Base-by-base conservation (phyloP, 2,113 vertebrate species). In the Pterocles gutturalis region DNA sequence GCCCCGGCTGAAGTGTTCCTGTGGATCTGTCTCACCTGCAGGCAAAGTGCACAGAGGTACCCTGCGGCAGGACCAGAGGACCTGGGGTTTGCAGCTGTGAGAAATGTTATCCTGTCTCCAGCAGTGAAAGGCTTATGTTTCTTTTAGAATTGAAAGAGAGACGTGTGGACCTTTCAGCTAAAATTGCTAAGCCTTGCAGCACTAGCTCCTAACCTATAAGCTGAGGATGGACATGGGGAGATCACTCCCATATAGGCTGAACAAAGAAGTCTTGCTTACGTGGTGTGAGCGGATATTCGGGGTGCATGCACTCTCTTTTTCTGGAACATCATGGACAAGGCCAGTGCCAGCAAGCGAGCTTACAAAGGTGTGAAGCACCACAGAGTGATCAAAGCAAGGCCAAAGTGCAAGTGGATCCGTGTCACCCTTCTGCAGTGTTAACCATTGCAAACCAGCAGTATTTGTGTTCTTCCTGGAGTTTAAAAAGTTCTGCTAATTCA, bases 171-270 rank as follows among this genome's bases (percentile, higher is more conserved):
- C 51, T 43, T 28, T 13, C 25, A 41, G 28, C 25, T 53, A 9
- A 34, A n/a, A 46, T 13, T 45, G 62, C 46, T 55, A 55, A 87
- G 36, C 28, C 34, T n/a, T 45, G 21, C 58, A 79, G 49, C 61
- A 41, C 45, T 21, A 29, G 5, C 21, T 66, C 51, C 36, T 31
- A 41, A 33, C n/a, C 14, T 31, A 1, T 18, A 46, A 91, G 19
- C n/a, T 29, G 26, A 85, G 64, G 43, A 66, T 57, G 25, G 46
- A 26, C 45, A 28, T 46, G 16, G 34, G 57, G n/a, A 43, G 21
- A 28, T 60, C 1, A 0, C 21, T 72, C 2, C 2, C 10, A 7
- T 14, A 33, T 4, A 53, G 36, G 60, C 36, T 66, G 60, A 61
- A 12, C 54, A 58, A 85, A 69, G 11, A 12, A 13, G 14, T 28